phyloP scores from a whole-genome alignment of 2,113 vertebrate genomes.

The Prolemur simus region DNA sequence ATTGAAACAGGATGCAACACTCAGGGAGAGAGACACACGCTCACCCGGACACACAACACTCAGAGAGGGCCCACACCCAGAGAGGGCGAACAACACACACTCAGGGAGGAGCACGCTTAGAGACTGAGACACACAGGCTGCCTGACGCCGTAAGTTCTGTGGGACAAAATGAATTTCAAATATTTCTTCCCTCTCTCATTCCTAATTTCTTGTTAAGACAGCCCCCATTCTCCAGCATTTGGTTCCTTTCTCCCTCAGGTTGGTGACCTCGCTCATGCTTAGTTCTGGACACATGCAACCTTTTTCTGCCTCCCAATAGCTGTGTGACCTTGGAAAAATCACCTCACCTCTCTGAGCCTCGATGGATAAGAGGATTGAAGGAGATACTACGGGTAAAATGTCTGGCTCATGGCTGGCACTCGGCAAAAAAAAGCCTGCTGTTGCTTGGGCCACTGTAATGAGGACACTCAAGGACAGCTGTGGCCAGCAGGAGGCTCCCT shows the following conservation, averaged over 20 bases:
- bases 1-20: background rate
- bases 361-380: background rate
- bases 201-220: background rate
- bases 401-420: background rate
- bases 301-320: background rate
- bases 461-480: background rate
- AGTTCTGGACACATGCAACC: background rate
- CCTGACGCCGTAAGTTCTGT: background rate
- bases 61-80: background rate
- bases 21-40: background rate
- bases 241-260: background rate
- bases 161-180: background rate
- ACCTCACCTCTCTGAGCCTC: background rate
- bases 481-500: background rate
- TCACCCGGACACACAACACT: background rate
- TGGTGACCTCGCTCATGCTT: background rate
- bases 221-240: background rate
- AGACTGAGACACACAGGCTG: background rate
- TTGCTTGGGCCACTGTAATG: background rate
- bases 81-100: background rate
- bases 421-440: background rate
- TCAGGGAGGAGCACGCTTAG: background rate
- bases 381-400: background rate
- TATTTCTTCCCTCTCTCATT: background rate
- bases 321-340: slow-evolving; percentile 54